These are phyloP conservation scores for Pasiphila rectangulata DNA, from an alignment of 2,888 invertebrate species.

Conservation along the genomic window DNA sequence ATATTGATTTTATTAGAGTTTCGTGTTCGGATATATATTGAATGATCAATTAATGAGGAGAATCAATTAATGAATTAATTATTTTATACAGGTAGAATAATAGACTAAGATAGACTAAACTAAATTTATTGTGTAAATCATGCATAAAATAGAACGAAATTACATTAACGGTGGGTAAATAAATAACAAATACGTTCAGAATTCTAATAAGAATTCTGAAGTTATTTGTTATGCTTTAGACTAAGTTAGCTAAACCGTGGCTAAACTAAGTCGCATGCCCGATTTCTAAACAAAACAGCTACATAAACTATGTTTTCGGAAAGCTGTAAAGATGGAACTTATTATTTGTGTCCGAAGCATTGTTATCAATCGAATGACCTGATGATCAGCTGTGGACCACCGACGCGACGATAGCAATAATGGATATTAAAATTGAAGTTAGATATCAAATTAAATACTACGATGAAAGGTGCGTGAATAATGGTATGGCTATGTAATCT, in stretches of 20 bases:
- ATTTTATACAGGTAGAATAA: too few relatives aligned
- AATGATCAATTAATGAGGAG: too few relatives aligned
- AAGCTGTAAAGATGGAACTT: slow-evolving; percentile 36
- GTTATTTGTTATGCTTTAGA: too few relatives aligned
- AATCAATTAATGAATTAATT: too few relatives aligned
- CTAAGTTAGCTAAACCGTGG: neutral
- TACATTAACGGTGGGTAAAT: too few relatives aligned
- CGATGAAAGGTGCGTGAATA: slow-evolving; percentile 24
- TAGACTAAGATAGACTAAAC: too few relatives aligned
- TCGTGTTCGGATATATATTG: too few relatives aligned
- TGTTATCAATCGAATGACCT: slow-evolving; percentile 51
- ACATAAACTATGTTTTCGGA: slow-evolving; percentile 3
- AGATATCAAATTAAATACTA: slow-evolving; percentile 34
- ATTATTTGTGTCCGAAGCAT: slow-evolving; percentile 55
- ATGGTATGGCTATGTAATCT: slow-evolving; percentile 22
- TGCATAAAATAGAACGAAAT: too few relatives aligned
- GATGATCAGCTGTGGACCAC: slow-evolving; percentile 58
- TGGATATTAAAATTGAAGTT: slow-evolving; percentile 50
- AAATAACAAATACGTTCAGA: too few relatives aligned
- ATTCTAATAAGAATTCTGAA: too few relatives aligned
- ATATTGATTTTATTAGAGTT: too few relatives aligned
- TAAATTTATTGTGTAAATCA: too few relatives aligned
- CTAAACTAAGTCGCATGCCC: neutral
- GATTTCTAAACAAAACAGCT: slow-evolving; percentile 3
- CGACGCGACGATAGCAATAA: slow-evolving; percentile 52